Evolutionary conservation across 2,888 invertebrate genomes (phyloP), one percentile per base, ranked within the genome.

Genomic region (Sceliomorpha sp.): DNA sequence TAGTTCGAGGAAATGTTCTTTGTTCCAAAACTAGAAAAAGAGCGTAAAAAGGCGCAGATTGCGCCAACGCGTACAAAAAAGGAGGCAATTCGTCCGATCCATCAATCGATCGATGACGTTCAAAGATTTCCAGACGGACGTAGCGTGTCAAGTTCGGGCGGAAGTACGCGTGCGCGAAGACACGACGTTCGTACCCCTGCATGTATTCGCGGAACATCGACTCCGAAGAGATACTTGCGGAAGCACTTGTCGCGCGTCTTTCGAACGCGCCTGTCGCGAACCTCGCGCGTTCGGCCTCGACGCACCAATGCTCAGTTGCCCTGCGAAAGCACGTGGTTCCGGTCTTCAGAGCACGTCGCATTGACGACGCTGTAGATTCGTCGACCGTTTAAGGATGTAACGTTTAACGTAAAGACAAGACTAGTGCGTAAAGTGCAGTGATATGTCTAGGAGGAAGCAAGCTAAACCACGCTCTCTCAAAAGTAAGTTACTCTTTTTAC

Each of bases 391-490:
- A n/a, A 34, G 47, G 15, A 39, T 55, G 24, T 7, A 14, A 50
- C 14, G 13, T 15, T 15, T 39, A 20, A 34, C 14, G 10, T 8
- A 12, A 10, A 15, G 5, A 24, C 26, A 34, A 27, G 9, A 13
- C 14, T 31, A 45, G 56, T 55, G 64, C 29, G 55, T 63, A 50
- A 26, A 68, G 60, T 72, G 64, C 24, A 55, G 76, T 79, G 81
- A 71, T 79, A 85, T 90, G 90, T 89, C 90, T 37, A 86, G 90
- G 55, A 83, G 90, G 71, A 90, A 90, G 75, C 90, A 90, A 77
- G 89, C 89, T 20, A 89, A 89, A 71, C 90, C 90, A 8, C 85
- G 89, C 75, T 89, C 89, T 69, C 81, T 89, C 17, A 89, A 89
- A 85, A 84, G 89, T 89, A 82, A 89, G 89, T 88, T 12, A n/a